Percentiles rank a stretch among this genome's conserved stretches.
Conservation (phyloP, 2,113 vertebrate species). For the Symphodus melops region DNA sequence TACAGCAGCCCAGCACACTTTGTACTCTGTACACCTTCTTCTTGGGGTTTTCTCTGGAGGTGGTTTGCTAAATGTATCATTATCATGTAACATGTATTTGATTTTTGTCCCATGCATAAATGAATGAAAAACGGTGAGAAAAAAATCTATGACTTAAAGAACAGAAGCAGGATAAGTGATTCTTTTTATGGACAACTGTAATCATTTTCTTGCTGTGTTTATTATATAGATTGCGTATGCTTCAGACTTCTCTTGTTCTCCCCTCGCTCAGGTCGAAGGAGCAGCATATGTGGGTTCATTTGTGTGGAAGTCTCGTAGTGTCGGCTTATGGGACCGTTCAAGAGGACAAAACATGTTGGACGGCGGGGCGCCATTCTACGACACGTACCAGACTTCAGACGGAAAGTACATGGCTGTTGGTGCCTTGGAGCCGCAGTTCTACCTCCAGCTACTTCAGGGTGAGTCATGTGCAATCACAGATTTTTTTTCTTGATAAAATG, state of each 20-base stretch:
- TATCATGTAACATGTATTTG: no score
- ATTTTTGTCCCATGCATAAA: not conserved
- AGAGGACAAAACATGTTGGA: conserved; percentile 93
- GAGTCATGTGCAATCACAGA: conserved; percentile 29
- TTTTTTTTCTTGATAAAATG: not conserved
- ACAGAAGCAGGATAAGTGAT: not conserved
- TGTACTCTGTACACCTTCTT: no score
- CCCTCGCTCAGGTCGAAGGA: conserved; percentile 89
- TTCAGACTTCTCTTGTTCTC: not conserved
- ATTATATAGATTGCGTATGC: not conserved
- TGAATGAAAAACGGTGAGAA: no score
- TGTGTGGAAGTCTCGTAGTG: conserved; percentile 87
- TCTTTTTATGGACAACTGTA: no score
- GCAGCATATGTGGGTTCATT: conserved; percentile 92
- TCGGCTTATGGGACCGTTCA: conserved; percentile 84
- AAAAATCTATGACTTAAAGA: no score
- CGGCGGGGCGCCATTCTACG: conserved; percentile 91
- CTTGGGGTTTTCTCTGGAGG: not conserved
- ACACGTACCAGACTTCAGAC: conserved; percentile 90
- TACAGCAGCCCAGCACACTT: not conserved
- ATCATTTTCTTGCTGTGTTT: no score
- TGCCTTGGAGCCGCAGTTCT: conserved; percentile 93
- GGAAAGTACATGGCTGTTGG: conserved; percentile 92
- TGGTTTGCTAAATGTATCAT: not conserved
- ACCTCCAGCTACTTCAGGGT: conserved; percentile 88